Base-by-base conservation (phyloP, 2,888 invertebrate genomes). In the Heliconius ethilla region DNA sequence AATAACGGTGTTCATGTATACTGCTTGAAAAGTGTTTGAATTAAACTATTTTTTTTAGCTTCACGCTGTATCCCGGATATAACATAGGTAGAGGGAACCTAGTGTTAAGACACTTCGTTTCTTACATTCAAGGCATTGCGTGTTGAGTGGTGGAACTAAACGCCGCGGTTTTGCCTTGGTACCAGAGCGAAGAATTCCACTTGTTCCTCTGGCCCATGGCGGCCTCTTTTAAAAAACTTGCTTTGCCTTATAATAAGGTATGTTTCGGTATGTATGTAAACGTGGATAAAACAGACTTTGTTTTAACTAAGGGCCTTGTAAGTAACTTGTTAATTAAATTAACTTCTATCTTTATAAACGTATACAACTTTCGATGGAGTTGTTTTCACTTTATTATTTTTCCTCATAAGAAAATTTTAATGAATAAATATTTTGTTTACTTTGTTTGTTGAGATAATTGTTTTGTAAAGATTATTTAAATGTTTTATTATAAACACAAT, bases 301-400 rank as follows among this genome's bases (percentile, higher is more conserved):
- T 78, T 80, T 80, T 76, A 77, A 80, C 75, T 80, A 70, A 76
- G 76, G 66, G 76, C 65, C 79, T 78, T 78, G 78, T 70, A 67
- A 81, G 78, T 78, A 80, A 80, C 76, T 82, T 80, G 78, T 75
- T 82, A 82, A 81, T 82, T 80, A 81, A 81, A 78, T 79, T 51
- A 78, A 76, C 80, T 81, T 81, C 76, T 72, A 76, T 75, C 76
- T 72, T 76, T 79, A 79, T 77, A 76, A 76, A 70, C 77, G 78
- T 77, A 75, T 78, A 70, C 59, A 77, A 73, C 45, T 77, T 73
- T 40, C 45, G 59, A 40, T 69, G 67, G 70, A 79, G 65, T 59
- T 77, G 75, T 70, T 77, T 55, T 29, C 59, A 73, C 33, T 74
- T 77, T 74, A 77, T 77, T 66, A 77, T 77, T 77, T 77, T 77